A percentile compares a stretch with the other conserved stretches of the same genome.
These are phyloP conservation scores for Hoplodrina blanda DNA, from an alignment of 2,888 invertebrate species.

Conservation along the genomic window DNA sequence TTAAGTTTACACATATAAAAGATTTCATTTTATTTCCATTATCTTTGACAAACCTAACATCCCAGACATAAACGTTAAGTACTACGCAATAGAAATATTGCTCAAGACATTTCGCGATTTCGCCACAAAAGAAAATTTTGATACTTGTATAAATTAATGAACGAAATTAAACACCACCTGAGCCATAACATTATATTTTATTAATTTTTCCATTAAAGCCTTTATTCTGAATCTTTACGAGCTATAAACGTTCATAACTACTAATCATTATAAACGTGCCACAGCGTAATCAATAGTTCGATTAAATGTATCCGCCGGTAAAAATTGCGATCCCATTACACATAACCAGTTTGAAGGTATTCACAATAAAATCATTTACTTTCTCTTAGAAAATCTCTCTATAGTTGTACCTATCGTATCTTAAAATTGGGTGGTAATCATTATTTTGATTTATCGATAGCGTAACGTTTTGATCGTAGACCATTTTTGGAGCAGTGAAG, in stretches of 20 bases:
- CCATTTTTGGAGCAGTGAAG: slow-evolving; percentile 54
- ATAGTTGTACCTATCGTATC: slow-evolving; percentile 67
- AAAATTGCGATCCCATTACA: slow-evolving; percentile 76
- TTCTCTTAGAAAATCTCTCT: slow-evolving; percentile 84
- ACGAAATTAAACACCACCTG: slow-evolving; percentile 34
- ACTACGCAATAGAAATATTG: not conserved
- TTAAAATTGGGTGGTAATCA: slow-evolving; percentile 77
- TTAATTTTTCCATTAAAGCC: slow-evolving; percentile 49
- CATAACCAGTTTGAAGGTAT: slow-evolving; percentile 83
- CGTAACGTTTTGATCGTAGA: slow-evolving; percentile 58
- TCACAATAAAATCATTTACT: slow-evolving; percentile 87
- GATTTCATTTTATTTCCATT: too few relatives aligned
- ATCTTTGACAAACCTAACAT: not conserved
- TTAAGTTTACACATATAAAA: not conserved
- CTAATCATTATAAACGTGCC: slow-evolving; percentile 62
- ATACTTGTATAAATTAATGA: slow-evolving; percentile 18
- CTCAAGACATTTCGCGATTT: not conserved
- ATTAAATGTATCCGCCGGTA: slow-evolving; percentile 71
- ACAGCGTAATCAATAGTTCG: slow-evolving; percentile 67
- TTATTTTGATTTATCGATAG: slow-evolving; percentile 82
- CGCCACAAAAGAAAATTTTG: not conserved
- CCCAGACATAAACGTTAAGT: not conserved
- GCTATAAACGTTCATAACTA: slow-evolving; percentile 43
- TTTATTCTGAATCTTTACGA: slow-evolving; percentile 46
- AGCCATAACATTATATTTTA: slow-evolving; percentile 32